Evolutionary conservation across 2,888 invertebrate genomes (phyloP), one percentile per base, ranked within the genome.

Genomic region (Entomobrya multifasciata): DNA sequence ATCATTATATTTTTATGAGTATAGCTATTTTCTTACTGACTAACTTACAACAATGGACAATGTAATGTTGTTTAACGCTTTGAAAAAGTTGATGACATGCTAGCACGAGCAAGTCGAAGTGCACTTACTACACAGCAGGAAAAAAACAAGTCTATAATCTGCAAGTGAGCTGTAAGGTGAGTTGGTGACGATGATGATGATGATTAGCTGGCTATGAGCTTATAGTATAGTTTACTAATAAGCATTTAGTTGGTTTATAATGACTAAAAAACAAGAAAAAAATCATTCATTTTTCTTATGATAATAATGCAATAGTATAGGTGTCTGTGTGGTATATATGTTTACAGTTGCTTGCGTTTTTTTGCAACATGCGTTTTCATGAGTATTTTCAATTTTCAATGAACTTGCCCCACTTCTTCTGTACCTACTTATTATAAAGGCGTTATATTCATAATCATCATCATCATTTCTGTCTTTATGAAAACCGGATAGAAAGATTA

Each of bases 321-420:
- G 4, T 17, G 4, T 17, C 4, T 52, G 15, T 52, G 17, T 52
- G 17, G 36, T 36, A 36, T 36, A 36, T 36, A n/a, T n/a, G n/a
- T n/a, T n/a, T n/a, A n/a, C n/a, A n/a, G n/a, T n/a, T n/a, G 36
- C 36, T 36, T 36, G 8, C 36, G 17, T 10, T 1, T 13, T 60
- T 11, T 47, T 44, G n/a, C 44, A 6, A 25, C 44, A 22, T 49
- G 22, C 3, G 36, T 3, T 52, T n/a, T n/a, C n/a, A 52, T 74
- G 3, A 17, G 1, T 44, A 60, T 36, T 1, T n/a, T n/a, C n/a
- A n/a, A 10, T 3, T 20, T 76, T 74, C 52, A 55, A 47, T 85
- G 78, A 85, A 85, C 85, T 85, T 85, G 85, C 60, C 72, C 85
- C 70, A 85, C 85, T 85, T 85, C 70, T 72, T 72, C 8, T 49